Evolutionary conservation across 2,888 invertebrate genomes (phyloP).

Genomic region (Patella ulyssiponensis): DNA sequence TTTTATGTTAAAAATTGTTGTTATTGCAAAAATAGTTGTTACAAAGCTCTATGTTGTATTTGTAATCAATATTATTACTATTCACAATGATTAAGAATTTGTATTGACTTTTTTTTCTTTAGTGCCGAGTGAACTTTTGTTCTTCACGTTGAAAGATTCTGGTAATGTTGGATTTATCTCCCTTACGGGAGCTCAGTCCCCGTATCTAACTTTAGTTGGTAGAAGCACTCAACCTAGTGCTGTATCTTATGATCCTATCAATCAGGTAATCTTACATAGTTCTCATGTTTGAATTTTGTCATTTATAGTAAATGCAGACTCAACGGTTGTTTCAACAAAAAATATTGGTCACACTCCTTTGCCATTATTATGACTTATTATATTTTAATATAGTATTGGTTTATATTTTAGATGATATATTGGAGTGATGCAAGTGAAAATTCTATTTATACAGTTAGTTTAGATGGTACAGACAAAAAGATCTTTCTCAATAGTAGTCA

Average conservation of each 20-base stretch:
- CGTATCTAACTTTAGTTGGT: constrained; percentile 52
- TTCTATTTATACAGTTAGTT: constrained; percentile 53
- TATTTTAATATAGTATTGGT: background rate
- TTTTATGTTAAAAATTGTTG: too few relatives aligned
- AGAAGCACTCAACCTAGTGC: constrained; percentile 54
- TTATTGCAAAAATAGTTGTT: background rate
- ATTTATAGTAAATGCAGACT: too few relatives aligned
- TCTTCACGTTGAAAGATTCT: constrained; percentile 57
- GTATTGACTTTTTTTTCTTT: constrained; percentile 19
- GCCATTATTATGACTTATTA: background rate
- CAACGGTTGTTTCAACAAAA: too few relatives aligned
- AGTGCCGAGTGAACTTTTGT: constrained; percentile 60
- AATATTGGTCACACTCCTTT: too few relatives aligned
- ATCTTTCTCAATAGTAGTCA: constrained; percentile 56
- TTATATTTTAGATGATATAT: constrained; percentile 54
- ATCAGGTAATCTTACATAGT: constrained; percentile 43
- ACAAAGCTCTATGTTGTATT: background rate
- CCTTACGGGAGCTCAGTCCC: constrained; percentile 42
- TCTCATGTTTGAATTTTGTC: background rate
- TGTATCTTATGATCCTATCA: constrained; percentile 59
- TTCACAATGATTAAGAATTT: background rate
- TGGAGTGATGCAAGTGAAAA: constrained; percentile 65
- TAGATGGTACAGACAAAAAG: constrained; percentile 54
- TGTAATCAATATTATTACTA: background rate
- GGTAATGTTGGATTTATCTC: constrained; percentile 64